A percentile compares a stretch with the other conserved stretches of the same genome.
Conservation (phyloP, 1,140 invertebrate genomes). For the Phthorimaea operculella region DNA sequence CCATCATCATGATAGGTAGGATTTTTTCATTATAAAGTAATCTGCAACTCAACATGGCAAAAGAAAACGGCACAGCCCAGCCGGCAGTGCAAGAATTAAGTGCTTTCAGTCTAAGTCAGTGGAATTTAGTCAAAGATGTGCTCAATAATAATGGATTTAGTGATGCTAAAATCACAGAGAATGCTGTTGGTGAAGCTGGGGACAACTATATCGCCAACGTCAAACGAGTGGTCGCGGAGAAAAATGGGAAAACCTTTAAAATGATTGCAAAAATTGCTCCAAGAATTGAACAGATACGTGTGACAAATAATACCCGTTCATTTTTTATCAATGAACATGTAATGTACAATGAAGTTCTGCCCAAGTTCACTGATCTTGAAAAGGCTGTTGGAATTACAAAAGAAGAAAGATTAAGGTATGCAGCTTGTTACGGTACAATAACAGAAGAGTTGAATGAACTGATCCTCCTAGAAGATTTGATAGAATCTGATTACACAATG, state of each 20-base stretch:
- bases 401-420: constrained; percentile 5
- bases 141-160: constrained; percentile 21
- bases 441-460: constrained; percentile 51
- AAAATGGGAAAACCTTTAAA: constrained; percentile 12
- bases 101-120: constrained; percentile 19
- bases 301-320: constrained; percentile 4
- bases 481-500: constrained; percentile 49
- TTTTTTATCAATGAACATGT: constrained; percentile 9
- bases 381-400: constrained; percentile 3
- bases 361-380: constrained; percentile 7
- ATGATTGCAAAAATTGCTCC: constrained; percentile 20
- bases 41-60: too few relatives aligned
- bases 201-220: constrained; percentile 29
- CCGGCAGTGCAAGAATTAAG: constrained; percentile 15
- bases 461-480: constrained; percentile 69
- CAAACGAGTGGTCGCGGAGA: constrained; percentile 17
- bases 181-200: constrained; percentile 24
- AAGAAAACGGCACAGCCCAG: too few relatives aligned
- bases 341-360: constrained; percentile 6
- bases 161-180: constrained; percentile 19
- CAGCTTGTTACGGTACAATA: constrained; percentile 9
- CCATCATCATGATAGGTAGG: too few relatives aligned
- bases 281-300: constrained; percentile 1
- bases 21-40: too few relatives aligned
- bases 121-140: constrained; percentile 20